Percentiles rank a stretch among this genome's conserved stretches.
Evolutionary conservation across 2,797 vertebrate species (phyloP).

Genomic region (Champsocephalus esox): DNA sequence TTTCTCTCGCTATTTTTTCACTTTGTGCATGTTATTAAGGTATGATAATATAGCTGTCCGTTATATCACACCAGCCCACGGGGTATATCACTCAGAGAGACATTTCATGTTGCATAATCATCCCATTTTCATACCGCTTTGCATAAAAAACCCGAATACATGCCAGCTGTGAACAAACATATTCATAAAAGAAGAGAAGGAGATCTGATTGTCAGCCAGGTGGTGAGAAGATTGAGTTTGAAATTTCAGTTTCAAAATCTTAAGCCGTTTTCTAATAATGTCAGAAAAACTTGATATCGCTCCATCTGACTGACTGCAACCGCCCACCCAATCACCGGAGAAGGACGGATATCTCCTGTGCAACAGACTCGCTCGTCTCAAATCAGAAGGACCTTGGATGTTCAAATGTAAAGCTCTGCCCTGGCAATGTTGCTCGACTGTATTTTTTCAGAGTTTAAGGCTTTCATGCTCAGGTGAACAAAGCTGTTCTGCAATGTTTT

Average conservation of each 20-base stretch:
- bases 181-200: conserved; percentile 23
- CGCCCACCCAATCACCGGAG: conserved; percentile 40
- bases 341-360: conserved; percentile 14
- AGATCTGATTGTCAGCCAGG: conserved; percentile 30
- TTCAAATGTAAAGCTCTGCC: conserved; percentile 16
- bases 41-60: conserved; percentile 59
- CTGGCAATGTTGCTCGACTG: background rate
- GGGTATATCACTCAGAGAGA: conserved; percentile 62
- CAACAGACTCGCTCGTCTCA: background rate
- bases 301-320: conserved; percentile 27
- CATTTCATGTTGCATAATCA: conserved; percentile 69
- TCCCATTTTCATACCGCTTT: conserved; percentile 59
- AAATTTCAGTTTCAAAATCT: conserved; percentile 20
- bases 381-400: conserved; percentile 18
- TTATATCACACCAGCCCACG: conserved; percentile 73
- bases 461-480: conserved; percentile 19
- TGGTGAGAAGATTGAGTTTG: conserved; percentile 20
- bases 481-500: conserved; percentile 10
- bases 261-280: conserved; percentile 37
- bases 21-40: conserved; percentile 51
- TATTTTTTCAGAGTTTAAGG: background rate
- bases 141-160: conserved; percentile 52
- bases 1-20: conserved; percentile 29
- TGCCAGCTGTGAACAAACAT: conserved; percentile 44
- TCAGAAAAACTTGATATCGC: conserved; percentile 22